Base-by-base conservation (phyloP, 2,113 vertebrate species). In the Candoia aspera region DNA sequence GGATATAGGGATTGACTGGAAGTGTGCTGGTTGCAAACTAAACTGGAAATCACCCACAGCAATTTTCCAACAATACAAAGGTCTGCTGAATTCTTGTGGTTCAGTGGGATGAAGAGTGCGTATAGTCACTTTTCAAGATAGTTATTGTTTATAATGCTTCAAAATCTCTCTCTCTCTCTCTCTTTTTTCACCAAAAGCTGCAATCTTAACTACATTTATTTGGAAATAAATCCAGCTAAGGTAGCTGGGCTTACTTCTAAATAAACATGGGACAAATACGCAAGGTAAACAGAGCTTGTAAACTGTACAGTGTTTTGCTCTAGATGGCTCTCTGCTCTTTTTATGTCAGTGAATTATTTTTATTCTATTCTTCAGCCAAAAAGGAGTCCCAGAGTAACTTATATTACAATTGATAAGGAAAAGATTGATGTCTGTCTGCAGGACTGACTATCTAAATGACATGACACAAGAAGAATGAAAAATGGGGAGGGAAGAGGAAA, bases 261-360 rank as follows among this genome's bases (percentile, higher is more conserved):
- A 24, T 83, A 91, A 64, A 54, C 9, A 55, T 26, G 3, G 24
- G 2, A 5, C 29, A 90, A 79, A 79, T 90, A 23, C 10, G 21
- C 53, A 86, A n/a, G 9, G 15, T 26, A 19, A 42, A 37, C 3
- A 8, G 53, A 54, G 26, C n/a, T 12, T 33, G 60, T 2, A 8
- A 6, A 90, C 17, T 46, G 23, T 12, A n/a, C 90, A 89, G 0
- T 58, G 19, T 68, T 93, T 93, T 90, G 90, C 87, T 17, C 92
- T 94, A 94, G 88, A 85, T 90, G 92, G 94, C 94, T 89, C 29
- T 95, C 15, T 46, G 57, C 26, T 19, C 15, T 33, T 23, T 94
- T 92, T 21, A 84, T 17, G 2, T 53, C 17, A 37, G n/a, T 86
- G 85, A 54, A 33, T 29, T 37, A 6, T 33, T 58, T 54, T 79